phyloP scores from a whole-genome alignment of 2,888 invertebrate species.

The Druceiella hillmani region DNA sequence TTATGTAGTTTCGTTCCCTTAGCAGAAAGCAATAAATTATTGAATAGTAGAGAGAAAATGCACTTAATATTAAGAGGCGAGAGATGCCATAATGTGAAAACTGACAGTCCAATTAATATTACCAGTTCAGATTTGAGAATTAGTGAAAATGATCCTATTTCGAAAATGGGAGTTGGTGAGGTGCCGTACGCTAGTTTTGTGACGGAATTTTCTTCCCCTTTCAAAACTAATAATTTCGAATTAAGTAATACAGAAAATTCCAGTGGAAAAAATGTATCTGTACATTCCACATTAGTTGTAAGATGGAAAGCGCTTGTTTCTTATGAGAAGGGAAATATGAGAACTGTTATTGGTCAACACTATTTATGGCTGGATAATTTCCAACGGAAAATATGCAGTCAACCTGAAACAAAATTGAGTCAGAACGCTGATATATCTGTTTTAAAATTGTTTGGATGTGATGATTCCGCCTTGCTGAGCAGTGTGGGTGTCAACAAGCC shows the following conservation, averaged over 20 bases:
- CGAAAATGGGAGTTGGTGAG: conserved; percentile 28
- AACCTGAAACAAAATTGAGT: conserved; percentile 30
- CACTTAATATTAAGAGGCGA: conserved; percentile 39
- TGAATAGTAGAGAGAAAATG: conserved; percentile 37
- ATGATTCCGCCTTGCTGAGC: conserved; percentile 31
- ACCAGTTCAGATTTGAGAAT: conserved; percentile 36
- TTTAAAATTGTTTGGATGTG: conserved; percentile 38
- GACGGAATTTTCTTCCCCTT: conserved; percentile 31
- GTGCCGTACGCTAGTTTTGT: conserved; percentile 37
- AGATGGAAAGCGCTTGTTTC: conserved; percentile 52
- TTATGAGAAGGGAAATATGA: conserved; percentile 48
- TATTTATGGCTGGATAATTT: conserved; percentile 59
- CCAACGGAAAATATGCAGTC: conserved; percentile 48
- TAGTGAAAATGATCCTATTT: conserved; percentile 30
- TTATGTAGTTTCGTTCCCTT: conserved; percentile 39
- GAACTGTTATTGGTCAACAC: conserved; percentile 63
- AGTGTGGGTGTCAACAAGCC: conserved; percentile 28
- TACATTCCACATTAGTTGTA: conserved; percentile 44
- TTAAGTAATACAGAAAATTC: conserved; percentile 23
- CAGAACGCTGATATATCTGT: conserved; percentile 33
- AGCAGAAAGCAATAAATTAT: conserved; percentile 29
- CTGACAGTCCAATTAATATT: conserved; percentile 32
- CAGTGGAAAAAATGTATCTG: conserved; percentile 31
- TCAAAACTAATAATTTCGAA: conserved; percentile 32
- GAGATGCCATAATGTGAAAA: conserved; percentile 29